These are phyloP conservation scores for Poecilus cupreus DNA, from an alignment of 2,888 invertebrate genomes.

Conservation along the genomic window DNA sequence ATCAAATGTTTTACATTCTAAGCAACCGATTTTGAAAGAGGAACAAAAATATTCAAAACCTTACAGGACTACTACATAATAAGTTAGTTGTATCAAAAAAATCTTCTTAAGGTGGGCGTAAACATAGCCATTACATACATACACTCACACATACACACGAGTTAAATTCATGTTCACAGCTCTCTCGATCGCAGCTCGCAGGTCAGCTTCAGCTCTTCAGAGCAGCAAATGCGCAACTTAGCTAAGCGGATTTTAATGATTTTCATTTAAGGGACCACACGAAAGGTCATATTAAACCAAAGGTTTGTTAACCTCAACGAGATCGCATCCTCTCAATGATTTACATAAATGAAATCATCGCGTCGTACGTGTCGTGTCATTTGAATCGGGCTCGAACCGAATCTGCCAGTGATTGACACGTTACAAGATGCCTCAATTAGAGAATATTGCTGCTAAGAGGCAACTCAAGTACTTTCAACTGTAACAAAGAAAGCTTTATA, in stretches of 20 bases:
- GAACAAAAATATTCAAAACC: conserved; percentile 7
- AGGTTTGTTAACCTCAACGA: conserved; percentile 55
- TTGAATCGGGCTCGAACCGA: not conserved
- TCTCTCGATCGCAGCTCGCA: not conserved
- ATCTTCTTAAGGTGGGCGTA: conserved; percentile 5
- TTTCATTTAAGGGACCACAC: conserved; percentile 63
- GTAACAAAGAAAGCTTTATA: conserved; percentile 20
- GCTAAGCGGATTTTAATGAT: conserved; percentile 64
- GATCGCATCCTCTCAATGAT: conserved; percentile 22
- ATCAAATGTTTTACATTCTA: not conserved
- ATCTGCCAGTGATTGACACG: conserved; percentile 48
- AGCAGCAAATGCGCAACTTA: conserved; percentile 34
- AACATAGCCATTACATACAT: conserved; percentile 14
- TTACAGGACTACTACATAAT: conserved; percentile 22
- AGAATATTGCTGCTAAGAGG: conserved; percentile 44
- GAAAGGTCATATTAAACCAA: conserved; percentile 52
- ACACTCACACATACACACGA: conserved; percentile 16
- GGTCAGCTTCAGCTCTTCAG: too few relatives aligned
- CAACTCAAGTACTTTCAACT: conserved; percentile 17
- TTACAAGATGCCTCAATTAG: conserved; percentile 56
- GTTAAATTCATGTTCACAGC: conserved; percentile 6
- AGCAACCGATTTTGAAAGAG: not conserved
- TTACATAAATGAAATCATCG: conserved; percentile 57
- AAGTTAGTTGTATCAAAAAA: conserved; percentile 40
- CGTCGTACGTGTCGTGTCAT: not conserved